Conservation (phyloP, 2,888 invertebrate genomes). For the Tetragonisca angustula region DNA sequence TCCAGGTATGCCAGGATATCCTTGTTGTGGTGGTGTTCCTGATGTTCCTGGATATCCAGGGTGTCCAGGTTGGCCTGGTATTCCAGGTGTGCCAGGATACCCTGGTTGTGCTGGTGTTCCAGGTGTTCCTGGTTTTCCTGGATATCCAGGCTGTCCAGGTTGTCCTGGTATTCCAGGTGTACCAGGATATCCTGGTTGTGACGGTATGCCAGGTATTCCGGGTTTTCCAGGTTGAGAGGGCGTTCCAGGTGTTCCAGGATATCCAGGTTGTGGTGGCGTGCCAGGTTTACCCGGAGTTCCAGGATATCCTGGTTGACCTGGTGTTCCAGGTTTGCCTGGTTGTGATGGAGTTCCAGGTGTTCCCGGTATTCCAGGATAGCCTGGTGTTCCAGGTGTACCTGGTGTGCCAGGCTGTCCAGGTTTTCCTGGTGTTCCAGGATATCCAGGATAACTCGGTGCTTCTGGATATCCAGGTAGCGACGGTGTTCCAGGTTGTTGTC, state of each 20-base stretch:
- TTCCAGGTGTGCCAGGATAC: slow-evolving; percentile 60
- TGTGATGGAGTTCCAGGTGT: slow-evolving; percentile 1
- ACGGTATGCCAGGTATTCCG: slow-evolving; percentile 51
- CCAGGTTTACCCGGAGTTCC: slow-evolving; percentile 5
- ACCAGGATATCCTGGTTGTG: slow-evolving; percentile 31
- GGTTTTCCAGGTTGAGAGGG: slow-evolving; percentile 45
- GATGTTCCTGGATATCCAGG: slow-evolving; percentile 21
- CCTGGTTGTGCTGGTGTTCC: slow-evolving; percentile 48
- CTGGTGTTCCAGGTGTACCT: slow-evolving; percentile 24
- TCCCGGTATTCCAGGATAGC: slow-evolving; percentile 61
- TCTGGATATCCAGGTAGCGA: slow-evolving; percentile 45
- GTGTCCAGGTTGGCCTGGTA: too few species aligned
- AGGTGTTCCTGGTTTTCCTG: slow-evolving; percentile 55
- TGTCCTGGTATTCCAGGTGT: slow-evolving; percentile 11
- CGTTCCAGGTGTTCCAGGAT: slow-evolving; percentile 18
- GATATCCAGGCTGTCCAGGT: slow-evolving; percentile 27
- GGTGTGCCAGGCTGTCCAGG: slow-evolving; percentile 71
- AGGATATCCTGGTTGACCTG: not conserved
- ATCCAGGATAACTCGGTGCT: slow-evolving; percentile 69
- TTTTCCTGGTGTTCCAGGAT: slow-evolving; percentile 35
- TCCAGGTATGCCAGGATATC: not conserved
- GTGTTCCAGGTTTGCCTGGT: slow-evolving; percentile 53
- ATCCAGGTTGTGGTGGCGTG: not conserved
- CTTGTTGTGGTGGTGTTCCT: slow-evolving; percentile 61
- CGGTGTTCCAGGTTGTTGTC: slow-evolving; percentile 63